These are phyloP conservation scores for Chaetodon auriga DNA, from an alignment of 2,113 vertebrate genomes.

Conservation along the genomic window DNA sequence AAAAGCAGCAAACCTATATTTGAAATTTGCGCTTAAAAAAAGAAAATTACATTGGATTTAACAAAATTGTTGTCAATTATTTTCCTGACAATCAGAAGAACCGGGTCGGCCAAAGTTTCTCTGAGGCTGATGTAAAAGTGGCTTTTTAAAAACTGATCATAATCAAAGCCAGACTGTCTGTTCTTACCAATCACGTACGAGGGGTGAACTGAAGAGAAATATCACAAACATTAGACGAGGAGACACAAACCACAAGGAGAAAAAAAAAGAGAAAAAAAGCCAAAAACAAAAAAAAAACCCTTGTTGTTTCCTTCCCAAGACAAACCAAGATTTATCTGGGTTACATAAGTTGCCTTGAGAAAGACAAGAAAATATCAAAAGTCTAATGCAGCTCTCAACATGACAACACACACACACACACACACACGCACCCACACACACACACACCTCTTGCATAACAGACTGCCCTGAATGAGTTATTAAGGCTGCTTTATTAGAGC, in stretches of 20 bases:
- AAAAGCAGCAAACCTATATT: neutral
- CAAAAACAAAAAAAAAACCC: slow-evolving; percentile 1
- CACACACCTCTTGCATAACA: slow-evolving; percentile 58
- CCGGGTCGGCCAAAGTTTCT: too few relatives aligned
- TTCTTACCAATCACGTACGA: neutral
- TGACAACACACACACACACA: slow-evolving; percentile 8
- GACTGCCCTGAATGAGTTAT: slow-evolving; percentile 62
- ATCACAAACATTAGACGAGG: neutral
- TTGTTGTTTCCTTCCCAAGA: slow-evolving; percentile 13
- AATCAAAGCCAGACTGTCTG: too few relatives aligned
- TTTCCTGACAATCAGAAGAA: neutral
- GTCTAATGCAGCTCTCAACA: neutral
- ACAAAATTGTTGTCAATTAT: neutral
- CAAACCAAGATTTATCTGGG: slow-evolving; percentile 14
- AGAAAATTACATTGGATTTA: neutral
- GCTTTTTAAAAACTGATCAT: too few relatives aligned
- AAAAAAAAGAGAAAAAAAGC: neutral
- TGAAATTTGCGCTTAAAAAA: neutral
- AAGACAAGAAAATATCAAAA: neutral
- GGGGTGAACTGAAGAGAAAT: neutral
- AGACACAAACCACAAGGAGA: neutral
- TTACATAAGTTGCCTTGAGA: slow-evolving; percentile 29
- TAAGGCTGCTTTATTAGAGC: slow-evolving; percentile 62
- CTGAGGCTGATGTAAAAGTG: too few relatives aligned
- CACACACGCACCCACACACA: slow-evolving; percentile 22